A percentile compares a stretch with the other conserved stretches of the same genome.
These are phyloP conservation scores for Epinotia bilunana DNA, from an alignment of 2,888 invertebrate species.

Conservation along the genomic window DNA sequence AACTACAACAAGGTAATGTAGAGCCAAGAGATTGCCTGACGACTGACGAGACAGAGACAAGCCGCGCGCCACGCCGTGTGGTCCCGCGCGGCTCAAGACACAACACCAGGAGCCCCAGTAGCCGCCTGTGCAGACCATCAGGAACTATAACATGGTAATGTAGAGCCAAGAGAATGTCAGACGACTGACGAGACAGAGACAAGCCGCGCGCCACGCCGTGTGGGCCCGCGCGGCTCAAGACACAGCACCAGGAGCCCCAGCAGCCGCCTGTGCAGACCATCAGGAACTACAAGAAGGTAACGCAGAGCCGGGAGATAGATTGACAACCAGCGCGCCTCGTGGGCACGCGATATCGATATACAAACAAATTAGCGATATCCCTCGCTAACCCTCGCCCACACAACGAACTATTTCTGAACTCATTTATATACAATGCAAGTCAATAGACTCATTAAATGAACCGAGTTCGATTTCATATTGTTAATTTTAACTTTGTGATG, in stretches of 20 bases:
- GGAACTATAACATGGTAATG: conserved; percentile 90
- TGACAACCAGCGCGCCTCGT: neutral
- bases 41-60: no score
- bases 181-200: conserved; percentile 73
- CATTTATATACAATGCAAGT: no score
- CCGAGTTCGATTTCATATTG: no score
- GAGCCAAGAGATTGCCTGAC: neutral
- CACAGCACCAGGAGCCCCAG: conserved; percentile 82
- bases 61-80: conserved; percentile 51
- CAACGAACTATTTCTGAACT: no score
- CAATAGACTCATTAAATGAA: no score
- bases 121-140: conserved; percentile 92
- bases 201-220: conserved; percentile 66
- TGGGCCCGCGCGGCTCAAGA: conserved; percentile 53
- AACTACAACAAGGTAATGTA: conserved; percentile 89
- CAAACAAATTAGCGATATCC: no score
- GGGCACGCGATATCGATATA: no score
- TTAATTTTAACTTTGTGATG: no score
- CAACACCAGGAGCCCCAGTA: conserved; percentile 84
- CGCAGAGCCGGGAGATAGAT: conserved; percentile 47
- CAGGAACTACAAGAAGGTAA: conserved; percentile 90
- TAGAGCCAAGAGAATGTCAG: no score
- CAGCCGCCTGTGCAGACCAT: conserved; percentile 92
- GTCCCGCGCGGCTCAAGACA: conserved; percentile 53
- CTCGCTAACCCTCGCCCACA: no score